These are phyloP conservation scores for Etia nguti DNA, from an alignment of 2,113 vertebrate genomes.

Conservation along the genomic window DNA sequence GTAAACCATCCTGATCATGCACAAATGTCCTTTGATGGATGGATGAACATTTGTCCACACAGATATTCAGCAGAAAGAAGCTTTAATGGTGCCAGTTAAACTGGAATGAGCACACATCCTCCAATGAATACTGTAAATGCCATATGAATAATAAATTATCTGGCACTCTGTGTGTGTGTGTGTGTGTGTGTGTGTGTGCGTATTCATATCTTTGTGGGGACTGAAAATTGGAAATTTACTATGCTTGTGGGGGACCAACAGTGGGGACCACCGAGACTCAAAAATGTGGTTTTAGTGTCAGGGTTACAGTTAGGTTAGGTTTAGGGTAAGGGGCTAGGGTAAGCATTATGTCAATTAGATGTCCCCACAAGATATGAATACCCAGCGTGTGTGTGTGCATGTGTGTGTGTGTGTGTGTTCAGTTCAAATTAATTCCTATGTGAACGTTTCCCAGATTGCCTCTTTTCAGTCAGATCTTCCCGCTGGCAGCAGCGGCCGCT, in stretches of 20 bases:
- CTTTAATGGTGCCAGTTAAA: constrained; percentile 27
- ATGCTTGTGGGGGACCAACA: too few species aligned
- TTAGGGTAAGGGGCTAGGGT: too few species aligned
- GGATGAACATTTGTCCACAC: background rate
- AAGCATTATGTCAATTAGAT: too few species aligned
- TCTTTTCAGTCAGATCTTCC: background rate
- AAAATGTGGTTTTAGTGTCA: too few species aligned
- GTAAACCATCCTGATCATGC: background rate
- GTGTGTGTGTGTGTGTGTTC: background rate
- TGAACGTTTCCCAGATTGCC: background rate
- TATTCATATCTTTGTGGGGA: too few species aligned
- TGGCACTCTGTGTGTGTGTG: background rate
- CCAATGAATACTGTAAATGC: constrained; percentile 19
- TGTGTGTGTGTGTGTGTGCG: background rate
- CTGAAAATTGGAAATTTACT: too few species aligned
- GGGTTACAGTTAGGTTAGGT: too few species aligned
- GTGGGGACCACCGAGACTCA: too few species aligned
- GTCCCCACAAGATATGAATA: too few species aligned
- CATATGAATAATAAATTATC: constrained; percentile 19
- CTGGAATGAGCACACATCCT: background rate
- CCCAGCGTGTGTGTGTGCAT: background rate
- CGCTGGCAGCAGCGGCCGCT: background rate
- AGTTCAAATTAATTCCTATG: background rate
- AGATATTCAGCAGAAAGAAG: background rate
- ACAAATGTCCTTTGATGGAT: background rate